Evolutionary conservation across 2,888 invertebrate genomes (phyloP), one percentile per base, ranked within the genome.

Genomic region (Hanleya hanleyi): DNA sequence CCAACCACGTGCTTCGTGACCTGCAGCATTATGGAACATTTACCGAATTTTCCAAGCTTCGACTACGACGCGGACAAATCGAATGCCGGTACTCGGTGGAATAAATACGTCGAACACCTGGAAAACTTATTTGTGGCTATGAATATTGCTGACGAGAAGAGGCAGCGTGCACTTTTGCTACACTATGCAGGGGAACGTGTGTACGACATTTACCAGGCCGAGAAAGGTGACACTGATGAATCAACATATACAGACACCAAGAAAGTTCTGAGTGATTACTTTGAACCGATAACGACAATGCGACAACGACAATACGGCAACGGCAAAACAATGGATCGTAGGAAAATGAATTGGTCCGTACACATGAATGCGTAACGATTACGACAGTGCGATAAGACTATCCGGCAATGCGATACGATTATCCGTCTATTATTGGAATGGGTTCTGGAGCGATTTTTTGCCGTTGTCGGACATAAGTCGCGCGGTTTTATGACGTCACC

Each of bases 101-200:
- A 18, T 22, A 64, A 64, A 36, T 64, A 12, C 35, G 18, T 62
- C 7, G 62, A 62, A 7, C 7, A 33, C 7, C 22, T 64, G 26
- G 36, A 64, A 36, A 64, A 64, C 29, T 35, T 64, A 1, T 64
- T 64, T n/a, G 64, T 64, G n/a, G 64, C 64, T 15, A 35, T 64
- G 1, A 37, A 3, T 29, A 64, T 33, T 64, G 38, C 18, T 37
- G 36, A 64, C 26, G 64, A 3, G n/a, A 64, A 64, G 15, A 18
- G 64, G 3, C 64, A 29, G n/a, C 64, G 64, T 22, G 64, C 64
- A 5, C 64, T 64, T 37, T 26, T 64, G 2, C 29, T 64, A 64
- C 64, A 64, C 36, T 57, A 57, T 9, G 15, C 15, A 22, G 61
- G 61, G 3, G 61, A 57, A 15, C n/a, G 15, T 5, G 61, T 57